These are phyloP conservation scores for Marmota monax DNA, from an alignment of 2,113 vertebrate genomes.

Conservation along the genomic window DNA sequence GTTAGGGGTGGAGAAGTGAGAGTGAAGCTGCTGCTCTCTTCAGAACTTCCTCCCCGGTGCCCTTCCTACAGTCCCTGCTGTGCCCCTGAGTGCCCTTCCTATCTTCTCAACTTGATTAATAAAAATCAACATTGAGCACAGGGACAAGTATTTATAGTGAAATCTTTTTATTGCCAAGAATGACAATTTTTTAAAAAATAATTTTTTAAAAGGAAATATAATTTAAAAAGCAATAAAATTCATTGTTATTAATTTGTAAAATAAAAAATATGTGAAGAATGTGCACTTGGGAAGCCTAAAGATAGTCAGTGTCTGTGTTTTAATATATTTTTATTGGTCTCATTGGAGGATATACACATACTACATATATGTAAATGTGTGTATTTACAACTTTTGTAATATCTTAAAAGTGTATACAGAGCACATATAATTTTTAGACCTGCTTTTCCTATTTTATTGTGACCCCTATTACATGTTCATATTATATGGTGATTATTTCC, in stretches of 20 bases:
- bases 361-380: neutral
- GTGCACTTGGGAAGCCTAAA: neutral
- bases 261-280: neutral
- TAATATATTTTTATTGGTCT: conserved; percentile 19
- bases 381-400: conserved; percentile 10
- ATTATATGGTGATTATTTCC: conserved; percentile 46
- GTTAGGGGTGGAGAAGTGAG: neutral
- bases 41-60: neutral
- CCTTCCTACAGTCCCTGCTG: neutral
- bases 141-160: neutral
- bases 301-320: neutral
- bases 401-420: neutral
- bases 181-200: neutral
- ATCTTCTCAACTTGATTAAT: neutral
- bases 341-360: neutral
- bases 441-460: neutral
- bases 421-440: neutral
- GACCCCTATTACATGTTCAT: conserved; percentile 9
- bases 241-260: neutral
- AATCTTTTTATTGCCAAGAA: conserved; percentile 38
- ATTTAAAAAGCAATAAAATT: conserved; percentile 11
- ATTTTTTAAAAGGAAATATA: conserved; percentile 16
- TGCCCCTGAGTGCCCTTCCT: neutral
- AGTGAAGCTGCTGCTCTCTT: neutral
- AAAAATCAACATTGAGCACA: neutral